A percentile compares a stretch with the other conserved stretches of the same genome.
Conservation (phyloP, 2,888 invertebrate genomes). For the Lymantria monacha region DNA sequence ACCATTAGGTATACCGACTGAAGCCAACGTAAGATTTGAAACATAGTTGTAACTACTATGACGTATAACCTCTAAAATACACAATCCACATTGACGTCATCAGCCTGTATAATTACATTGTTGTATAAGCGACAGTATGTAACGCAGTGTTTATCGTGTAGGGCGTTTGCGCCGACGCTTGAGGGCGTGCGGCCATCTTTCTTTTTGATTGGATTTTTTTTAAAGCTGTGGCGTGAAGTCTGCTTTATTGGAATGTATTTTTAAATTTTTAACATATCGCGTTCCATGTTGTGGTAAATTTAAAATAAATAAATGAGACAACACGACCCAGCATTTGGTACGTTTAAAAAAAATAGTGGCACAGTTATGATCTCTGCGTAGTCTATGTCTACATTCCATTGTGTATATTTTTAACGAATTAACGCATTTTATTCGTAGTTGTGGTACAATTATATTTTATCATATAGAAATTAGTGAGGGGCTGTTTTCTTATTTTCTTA, state of each 20-base stretch:
- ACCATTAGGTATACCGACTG: no score
- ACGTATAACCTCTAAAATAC: no score
- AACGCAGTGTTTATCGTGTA: conserved; percentile 38
- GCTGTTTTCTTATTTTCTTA: conserved; percentile 52
- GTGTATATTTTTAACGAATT: conserved; percentile 49
- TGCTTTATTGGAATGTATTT: neutral
- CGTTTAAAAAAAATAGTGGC: conserved; percentile 40
- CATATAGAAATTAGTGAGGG: conserved; percentile 66
- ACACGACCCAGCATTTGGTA: conserved; percentile 14
- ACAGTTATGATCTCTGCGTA: conserved; percentile 32
- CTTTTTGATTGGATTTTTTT: conserved; percentile 24
- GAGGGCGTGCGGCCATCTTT: conserved; percentile 71
- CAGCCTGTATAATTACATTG: conserved; percentile 32
- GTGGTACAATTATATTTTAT: conserved; percentile 44
- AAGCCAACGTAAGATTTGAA: no score
- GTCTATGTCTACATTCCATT: conserved; percentile 61
- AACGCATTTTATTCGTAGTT: conserved; percentile 60
- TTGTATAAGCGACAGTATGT: conserved; percentile 36
- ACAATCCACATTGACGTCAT: conserved; percentile 11
- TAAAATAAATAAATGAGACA: conserved; percentile 11
- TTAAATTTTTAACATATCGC: neutral
- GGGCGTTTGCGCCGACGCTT: conserved; percentile 61
- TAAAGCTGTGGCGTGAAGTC: conserved; percentile 13
- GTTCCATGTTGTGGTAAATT: conserved; percentile 1
- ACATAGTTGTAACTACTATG: no score